These are phyloP conservation scores for Epinotia demarniana DNA, from an alignment of 2,888 invertebrate species.

Conservation along the genomic window DNA sequence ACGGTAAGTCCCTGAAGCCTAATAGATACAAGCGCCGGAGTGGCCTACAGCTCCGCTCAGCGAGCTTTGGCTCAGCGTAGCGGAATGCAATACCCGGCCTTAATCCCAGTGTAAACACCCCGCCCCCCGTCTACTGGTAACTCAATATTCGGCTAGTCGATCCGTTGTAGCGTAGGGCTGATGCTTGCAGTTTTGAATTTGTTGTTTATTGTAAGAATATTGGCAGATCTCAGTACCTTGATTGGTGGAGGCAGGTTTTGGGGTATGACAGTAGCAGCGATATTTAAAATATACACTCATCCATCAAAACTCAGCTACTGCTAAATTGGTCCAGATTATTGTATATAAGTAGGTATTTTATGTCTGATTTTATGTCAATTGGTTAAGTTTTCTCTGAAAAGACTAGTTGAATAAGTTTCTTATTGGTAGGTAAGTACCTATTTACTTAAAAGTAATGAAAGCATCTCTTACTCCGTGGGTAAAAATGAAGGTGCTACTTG, in stretches of 20 bases:
- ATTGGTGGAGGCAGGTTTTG: not conserved
- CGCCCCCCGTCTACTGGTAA: conserved; percentile 66
- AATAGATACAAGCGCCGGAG: not conserved
- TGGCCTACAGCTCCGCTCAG: conserved; percentile 2
- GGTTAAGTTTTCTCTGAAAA: not conserved
- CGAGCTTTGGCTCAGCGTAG: conserved; percentile 51
- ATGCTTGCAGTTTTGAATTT: conserved; percentile 24
- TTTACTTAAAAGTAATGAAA: too few species aligned
- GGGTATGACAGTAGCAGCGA: not conserved
- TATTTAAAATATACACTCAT: too few species aligned
- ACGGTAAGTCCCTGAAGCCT: not conserved
- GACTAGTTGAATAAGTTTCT: too few species aligned
- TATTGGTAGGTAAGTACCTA: too few species aligned
- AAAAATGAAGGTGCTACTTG: not conserved
- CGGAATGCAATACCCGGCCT: conserved; percentile 78
- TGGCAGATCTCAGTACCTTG: too few species aligned
- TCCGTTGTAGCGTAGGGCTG: conserved; percentile 51
- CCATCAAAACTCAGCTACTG: too few species aligned
- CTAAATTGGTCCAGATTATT: not conserved
- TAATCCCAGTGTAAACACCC: conserved; percentile 77
- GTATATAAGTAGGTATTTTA: not conserved
- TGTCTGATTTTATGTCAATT: not conserved
- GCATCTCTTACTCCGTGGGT: not conserved
- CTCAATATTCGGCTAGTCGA: conserved; percentile 65
- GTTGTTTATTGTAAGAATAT: not conserved